phyloP scores from a whole-genome alignment of 2,797 vertebrate species.

The Sebastes taczanowskii region DNA sequence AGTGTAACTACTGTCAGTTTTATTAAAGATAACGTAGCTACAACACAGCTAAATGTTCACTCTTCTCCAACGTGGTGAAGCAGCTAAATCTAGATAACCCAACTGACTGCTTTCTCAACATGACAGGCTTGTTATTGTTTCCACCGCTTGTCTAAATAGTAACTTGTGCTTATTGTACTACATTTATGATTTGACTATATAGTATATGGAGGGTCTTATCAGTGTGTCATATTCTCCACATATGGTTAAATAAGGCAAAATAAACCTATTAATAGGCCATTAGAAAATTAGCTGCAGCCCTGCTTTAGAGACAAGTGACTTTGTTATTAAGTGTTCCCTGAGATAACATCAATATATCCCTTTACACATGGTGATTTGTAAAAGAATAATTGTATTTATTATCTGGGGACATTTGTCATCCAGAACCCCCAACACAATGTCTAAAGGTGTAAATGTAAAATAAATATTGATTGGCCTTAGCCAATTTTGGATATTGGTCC shows the following conservation, averaged over 20 bases:
- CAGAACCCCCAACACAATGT: too few relatives aligned
- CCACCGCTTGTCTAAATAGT: neutral
- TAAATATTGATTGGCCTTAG: too few relatives aligned
- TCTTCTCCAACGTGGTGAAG: neutral
- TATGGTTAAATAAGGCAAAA: neutral
- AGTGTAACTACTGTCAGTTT: neutral
- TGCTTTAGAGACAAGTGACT: neutral
- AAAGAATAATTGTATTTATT: accelerated
- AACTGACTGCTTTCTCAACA: accelerated
- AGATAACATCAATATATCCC: neutral
- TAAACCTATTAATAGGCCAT: neutral
- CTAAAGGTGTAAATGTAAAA: too few relatives aligned
- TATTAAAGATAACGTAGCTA: neutral
- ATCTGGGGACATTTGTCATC: too few relatives aligned
- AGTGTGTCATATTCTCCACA: neutral
- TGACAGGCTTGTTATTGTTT: neutral
- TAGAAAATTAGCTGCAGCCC: neutral
- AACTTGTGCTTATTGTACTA: neutral
- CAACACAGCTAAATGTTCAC: neutral
- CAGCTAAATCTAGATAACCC: too few relatives aligned
- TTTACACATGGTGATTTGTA: neutral
- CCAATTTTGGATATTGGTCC: too few relatives aligned
- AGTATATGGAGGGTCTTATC: too few relatives aligned
- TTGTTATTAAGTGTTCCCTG: neutral
- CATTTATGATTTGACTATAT: too few relatives aligned